phyloP scores from a whole-genome alignment of 2,888 invertebrate genomes.

The Sympetrum striolatum region DNA sequence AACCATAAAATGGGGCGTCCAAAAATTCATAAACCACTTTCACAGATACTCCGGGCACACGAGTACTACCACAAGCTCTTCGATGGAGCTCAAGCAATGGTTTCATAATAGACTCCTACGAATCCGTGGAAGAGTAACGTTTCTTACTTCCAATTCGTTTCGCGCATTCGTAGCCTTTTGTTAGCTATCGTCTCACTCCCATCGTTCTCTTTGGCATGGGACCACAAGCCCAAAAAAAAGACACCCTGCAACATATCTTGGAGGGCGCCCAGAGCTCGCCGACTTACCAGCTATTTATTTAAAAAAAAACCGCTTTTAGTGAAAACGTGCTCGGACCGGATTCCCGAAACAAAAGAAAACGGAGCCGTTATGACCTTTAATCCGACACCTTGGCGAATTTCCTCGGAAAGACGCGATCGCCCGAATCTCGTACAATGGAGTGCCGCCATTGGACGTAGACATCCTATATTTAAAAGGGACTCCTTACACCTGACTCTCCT shows the following conservation, averaged over 20 bases:
- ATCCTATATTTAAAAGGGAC: conserved; percentile 25
- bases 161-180: not conserved
- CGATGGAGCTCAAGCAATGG: too few relatives aligned
- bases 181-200: not conserved
- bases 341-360: conserved; percentile 10
- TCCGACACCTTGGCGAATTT: conserved; percentile 35
- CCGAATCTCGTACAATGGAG: not conserved
- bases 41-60: too few relatives aligned
- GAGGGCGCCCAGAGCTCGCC: not conserved
- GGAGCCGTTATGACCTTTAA: conserved; percentile 9
- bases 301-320: not conserved
- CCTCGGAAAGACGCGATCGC: conserved; percentile 21
- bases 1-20: too few relatives aligned
- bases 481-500: not conserved
- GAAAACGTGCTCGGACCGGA: not conserved
- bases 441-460: not conserved
- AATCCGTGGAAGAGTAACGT: too few relatives aligned
- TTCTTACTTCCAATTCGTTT: not conserved
- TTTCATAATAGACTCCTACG: too few relatives aligned
- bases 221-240: not conserved
- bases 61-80: too few relatives aligned
- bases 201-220: not conserved
- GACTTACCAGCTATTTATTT: not conserved
- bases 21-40: too few relatives aligned
- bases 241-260: conserved; percentile 1